These are phyloP conservation scores for Rapana venosa DNA, from an alignment of 2,888 invertebrate genomes.

Conservation along the genomic window DNA sequence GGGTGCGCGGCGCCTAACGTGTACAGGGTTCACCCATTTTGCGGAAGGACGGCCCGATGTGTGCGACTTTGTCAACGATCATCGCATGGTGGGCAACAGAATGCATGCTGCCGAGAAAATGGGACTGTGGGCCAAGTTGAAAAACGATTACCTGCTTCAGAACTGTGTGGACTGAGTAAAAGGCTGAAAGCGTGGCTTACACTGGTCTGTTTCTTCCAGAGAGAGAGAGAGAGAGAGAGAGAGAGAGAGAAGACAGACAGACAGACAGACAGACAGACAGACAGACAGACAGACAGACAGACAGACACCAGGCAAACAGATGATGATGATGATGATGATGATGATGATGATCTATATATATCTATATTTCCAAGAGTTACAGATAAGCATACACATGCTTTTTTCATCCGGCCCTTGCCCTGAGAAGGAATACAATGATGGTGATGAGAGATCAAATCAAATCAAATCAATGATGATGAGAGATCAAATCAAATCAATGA, in stretches of 20 bases:
- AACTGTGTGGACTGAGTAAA: not conserved
- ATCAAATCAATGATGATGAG: no score
- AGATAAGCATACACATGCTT: no score
- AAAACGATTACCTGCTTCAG: conserved; percentile 1
- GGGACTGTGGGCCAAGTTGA: conserved; percentile 24
- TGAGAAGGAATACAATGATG: no score
- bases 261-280: not conserved
- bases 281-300: conserved; percentile 1
- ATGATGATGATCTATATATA: no score
- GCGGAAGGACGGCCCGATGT: conserved; percentile 53
- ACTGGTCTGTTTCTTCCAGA: no score
- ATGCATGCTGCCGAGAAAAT: conserved; percentile 1
- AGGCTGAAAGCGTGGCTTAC: not conserved
- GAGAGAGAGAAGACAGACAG: not conserved
- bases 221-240: not conserved
- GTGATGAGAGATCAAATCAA: no score
- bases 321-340: no score
- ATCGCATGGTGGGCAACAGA: conserved; percentile 29
- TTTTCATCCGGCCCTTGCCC: no score
- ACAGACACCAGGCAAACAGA: no score
- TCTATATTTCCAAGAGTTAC: no score
- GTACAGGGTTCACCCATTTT: conserved; percentile 62
- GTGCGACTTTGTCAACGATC: conserved; percentile 59
- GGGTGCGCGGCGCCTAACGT: conserved; percentile 52
- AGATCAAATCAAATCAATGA: no score